Conservation (phyloP, 2,797 vertebrate species). For the Myotis findleyi region DNA sequence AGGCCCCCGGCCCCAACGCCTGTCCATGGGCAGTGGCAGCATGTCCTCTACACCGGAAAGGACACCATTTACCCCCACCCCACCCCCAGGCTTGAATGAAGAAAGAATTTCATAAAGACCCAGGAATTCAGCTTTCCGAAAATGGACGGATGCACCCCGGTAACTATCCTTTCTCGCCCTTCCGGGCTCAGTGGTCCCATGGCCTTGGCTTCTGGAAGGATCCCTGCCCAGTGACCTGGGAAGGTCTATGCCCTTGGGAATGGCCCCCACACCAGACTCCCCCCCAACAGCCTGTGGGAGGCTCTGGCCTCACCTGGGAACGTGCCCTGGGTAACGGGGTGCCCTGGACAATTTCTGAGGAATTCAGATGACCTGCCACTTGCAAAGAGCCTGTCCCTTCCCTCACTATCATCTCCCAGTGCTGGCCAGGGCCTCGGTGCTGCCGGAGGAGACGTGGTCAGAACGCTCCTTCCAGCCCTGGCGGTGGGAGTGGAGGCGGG, state of each 20-base stretch:
- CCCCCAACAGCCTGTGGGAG: not conserved
- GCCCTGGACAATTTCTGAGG: accelerated
- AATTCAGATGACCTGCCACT: not conserved
- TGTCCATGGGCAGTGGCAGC: accelerated
- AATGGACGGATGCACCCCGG: accelerated
- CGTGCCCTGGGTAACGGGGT: accelerated
- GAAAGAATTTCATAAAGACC: not conserved
- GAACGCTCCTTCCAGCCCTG: not conserved
- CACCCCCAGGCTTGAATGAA: accelerated
- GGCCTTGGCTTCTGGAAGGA: not conserved
- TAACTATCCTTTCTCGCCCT: not conserved
- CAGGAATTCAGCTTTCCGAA: not conserved
- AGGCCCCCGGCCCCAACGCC: accelerated
- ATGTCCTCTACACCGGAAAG: not conserved
- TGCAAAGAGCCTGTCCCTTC: not conserved
- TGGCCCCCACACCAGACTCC: not conserved
- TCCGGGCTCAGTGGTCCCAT: not conserved
- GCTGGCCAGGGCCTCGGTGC: not conserved
- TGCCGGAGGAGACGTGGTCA: not conserved
- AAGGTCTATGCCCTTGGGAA: not conserved
- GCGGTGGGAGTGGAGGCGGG: not conserved
- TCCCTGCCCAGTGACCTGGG: not conserved
- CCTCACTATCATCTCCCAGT: not conserved
- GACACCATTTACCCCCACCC: not conserved
- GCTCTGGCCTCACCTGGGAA: not conserved